A percentile compares a stretch with the other conserved stretches of the same genome.
These are phyloP conservation scores for Malurus cyaneus DNA, from an alignment of 2,113 vertebrate species.

Conservation along the genomic window DNA sequence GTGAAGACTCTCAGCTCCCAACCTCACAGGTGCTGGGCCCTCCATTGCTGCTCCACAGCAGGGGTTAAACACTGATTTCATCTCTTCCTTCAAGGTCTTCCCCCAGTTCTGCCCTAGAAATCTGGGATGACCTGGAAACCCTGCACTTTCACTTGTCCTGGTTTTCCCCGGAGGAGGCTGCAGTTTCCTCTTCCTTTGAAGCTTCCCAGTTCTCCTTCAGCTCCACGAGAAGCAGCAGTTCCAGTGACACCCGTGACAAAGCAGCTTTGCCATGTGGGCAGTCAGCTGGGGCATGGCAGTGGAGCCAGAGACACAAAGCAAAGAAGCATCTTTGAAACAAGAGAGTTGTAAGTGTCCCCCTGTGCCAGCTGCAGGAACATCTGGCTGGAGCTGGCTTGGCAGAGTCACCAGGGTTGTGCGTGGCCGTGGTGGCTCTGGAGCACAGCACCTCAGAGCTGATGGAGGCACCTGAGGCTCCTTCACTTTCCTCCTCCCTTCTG, in stretches of 20 bases:
- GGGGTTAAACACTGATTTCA: background rate
- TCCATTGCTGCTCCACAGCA: background rate
- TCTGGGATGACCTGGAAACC: background rate
- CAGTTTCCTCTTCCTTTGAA: background rate
- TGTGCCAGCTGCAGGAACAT: background rate
- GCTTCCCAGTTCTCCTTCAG: background rate
- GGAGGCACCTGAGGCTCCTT: background rate
- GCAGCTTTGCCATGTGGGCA: background rate
- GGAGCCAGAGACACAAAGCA: background rate
- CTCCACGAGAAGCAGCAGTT: background rate
- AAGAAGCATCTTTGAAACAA: background rate
- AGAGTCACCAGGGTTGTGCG: background rate
- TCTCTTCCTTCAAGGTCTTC: background rate
- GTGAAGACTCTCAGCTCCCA: background rate
- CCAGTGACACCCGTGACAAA: background rate
- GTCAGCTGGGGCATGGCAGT: background rate
- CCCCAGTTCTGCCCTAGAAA: background rate
- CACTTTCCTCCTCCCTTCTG: background rate
- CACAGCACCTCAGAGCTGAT: background rate
- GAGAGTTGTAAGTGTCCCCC: background rate
- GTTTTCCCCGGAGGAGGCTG: background rate
- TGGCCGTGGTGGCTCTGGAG: rapidly evolving
- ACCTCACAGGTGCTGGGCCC: background rate
- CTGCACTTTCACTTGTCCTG: background rate
- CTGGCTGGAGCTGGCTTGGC: background rate